Conservation (phyloP, 2,113 vertebrate species). For the Emydura subglobosa region DNA sequence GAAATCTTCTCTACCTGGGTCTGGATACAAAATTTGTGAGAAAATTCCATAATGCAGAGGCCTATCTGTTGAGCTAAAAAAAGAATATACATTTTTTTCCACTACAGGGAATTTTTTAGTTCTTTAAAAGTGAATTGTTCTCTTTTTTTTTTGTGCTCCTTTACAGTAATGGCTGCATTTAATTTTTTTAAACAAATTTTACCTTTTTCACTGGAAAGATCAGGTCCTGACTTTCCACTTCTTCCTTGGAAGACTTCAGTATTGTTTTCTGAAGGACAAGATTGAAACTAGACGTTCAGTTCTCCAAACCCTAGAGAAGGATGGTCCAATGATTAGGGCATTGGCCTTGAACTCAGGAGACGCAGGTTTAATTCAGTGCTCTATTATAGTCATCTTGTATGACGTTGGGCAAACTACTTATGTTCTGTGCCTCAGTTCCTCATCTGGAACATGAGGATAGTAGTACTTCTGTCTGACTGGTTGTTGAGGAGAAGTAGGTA, state of each 20-base stretch:
- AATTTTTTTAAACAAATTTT: neutral
- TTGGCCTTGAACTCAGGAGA: neutral
- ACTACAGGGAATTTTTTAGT: neutral
- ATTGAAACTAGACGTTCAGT: neutral
- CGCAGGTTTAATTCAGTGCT: neutral
- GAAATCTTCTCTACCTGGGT: neutral
- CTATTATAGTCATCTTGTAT: neutral
- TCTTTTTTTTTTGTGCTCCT: neutral
- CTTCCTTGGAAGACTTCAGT: neutral
- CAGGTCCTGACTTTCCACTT: neutral
- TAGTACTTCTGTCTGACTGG: neutral
- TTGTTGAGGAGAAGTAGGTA: neutral
- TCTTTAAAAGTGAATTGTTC: neutral
- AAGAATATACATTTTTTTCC: neutral
- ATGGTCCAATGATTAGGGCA: neutral
- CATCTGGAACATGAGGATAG: neutral
- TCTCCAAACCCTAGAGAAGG: neutral
- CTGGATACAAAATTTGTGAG: neutral
- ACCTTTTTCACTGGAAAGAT: neutral
- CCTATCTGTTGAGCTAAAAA: neutral
- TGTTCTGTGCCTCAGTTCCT: neutral
- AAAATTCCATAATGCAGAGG: neutral
- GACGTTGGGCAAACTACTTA: neutral
- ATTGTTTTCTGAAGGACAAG: neutral
- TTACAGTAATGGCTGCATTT: neutral